Conservation (phyloP, 2,113 vertebrate genomes). For the Muntiacus reevesi region DNA sequence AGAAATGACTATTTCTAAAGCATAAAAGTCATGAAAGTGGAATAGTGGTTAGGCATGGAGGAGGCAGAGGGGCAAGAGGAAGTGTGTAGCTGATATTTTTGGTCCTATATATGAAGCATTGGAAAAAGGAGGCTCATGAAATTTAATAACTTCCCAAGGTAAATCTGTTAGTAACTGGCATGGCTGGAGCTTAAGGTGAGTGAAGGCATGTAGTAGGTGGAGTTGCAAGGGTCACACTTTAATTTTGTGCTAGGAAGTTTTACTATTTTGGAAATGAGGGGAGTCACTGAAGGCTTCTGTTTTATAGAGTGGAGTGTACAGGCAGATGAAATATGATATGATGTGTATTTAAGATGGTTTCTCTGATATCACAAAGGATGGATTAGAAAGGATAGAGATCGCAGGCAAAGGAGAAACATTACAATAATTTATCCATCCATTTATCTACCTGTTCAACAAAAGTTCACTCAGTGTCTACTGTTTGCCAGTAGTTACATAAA, state of each 20-base stretch:
- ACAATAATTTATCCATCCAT: background rate
- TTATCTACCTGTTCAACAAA: background rate
- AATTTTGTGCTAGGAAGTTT: background rate
- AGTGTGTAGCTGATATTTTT: background rate
- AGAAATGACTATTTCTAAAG: background rate
- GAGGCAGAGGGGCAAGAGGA: background rate
- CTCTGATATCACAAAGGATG: background rate
- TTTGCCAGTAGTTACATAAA: background rate
- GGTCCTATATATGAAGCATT: background rate
- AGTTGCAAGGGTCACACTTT: background rate
- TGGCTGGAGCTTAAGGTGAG: background rate
- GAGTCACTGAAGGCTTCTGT: background rate
- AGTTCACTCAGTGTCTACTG: background rate
- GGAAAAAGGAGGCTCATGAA: background rate
- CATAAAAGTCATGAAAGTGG: background rate
- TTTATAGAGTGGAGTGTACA: background rate
- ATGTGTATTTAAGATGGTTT: background rate
- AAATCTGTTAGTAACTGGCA: background rate
- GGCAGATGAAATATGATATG: background rate
- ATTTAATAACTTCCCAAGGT: background rate
- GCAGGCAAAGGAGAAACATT: background rate
- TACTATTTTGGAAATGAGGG: background rate
- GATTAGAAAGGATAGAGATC: background rate
- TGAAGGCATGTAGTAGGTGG: background rate
- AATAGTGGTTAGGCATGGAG: background rate